Conservation (phyloP, 2,113 vertebrate species). For the Dascyllus trimaculatus region DNA sequence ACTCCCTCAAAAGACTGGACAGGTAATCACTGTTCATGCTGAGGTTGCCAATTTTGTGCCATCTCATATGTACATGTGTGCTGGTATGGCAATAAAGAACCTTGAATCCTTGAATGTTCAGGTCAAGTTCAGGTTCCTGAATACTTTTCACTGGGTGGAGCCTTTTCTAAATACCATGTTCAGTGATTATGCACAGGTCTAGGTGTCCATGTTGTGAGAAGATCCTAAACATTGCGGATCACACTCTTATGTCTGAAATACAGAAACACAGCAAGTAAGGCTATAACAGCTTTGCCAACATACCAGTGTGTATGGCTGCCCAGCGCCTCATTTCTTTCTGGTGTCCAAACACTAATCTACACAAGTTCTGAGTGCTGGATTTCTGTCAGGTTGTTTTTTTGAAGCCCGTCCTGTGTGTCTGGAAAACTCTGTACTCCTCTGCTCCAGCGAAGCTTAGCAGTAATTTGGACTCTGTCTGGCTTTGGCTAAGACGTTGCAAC, state of each 20-base stretch:
- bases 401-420: slow-evolving; percentile 36
- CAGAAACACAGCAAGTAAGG: background rate
- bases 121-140: no score
- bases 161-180: background rate
- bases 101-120: no score
- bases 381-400: slow-evolving; percentile 40
- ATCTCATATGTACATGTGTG: no score
- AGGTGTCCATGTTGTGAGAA: slow-evolving; percentile 34
- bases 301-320: slow-evolving; percentile 24
- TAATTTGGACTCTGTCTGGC: slow-evolving; percentile 55
- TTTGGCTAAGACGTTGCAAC: slow-evolving; percentile 50
- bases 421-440: slow-evolving; percentile 43
- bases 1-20: no score
- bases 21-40: no score
- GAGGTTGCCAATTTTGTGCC: no score
- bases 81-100: no score
- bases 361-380: slow-evolving; percentile 39
- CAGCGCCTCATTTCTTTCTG: slow-evolving; percentile 26
- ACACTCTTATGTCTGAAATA: slow-evolving; percentile 25
- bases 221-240: slow-evolving; percentile 37
- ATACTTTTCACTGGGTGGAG: background rate
- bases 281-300: slow-evolving; percentile 3
- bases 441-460: slow-evolving; percentile 54
- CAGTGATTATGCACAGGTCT: slow-evolving; percentile 8
- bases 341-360: slow-evolving; percentile 36